Conservation (phyloP, 2,888 invertebrate genomes). For the Leistus spinibarbis region DNA sequence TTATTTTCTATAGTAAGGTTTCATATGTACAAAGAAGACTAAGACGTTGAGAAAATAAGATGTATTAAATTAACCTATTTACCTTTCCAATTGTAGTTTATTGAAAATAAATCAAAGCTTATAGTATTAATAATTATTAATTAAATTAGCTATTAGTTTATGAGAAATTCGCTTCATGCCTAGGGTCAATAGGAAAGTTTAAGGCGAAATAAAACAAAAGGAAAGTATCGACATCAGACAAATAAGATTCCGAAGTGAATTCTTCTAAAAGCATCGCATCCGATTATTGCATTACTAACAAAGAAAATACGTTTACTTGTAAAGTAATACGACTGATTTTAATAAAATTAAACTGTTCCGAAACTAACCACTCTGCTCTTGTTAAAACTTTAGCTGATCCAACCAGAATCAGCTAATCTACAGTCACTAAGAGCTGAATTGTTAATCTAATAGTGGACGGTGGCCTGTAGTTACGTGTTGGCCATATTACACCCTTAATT, state of each 20-base stretch:
- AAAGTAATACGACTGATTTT: conserved; percentile 33
- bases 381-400: conserved; percentile 18
- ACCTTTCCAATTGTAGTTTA: no score
- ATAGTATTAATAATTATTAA: background rate
- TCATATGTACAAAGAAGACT: no score
- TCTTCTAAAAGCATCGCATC: conserved; percentile 29
- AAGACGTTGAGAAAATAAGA: no score
- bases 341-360: conserved; percentile 28
- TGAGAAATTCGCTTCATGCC: background rate
- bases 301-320: conserved; percentile 29
- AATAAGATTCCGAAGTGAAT: conserved; percentile 17
- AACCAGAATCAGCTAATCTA: conserved; percentile 24
- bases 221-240: background rate
- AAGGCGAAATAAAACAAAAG: background rate
- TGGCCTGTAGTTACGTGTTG: background rate
- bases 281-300: conserved; percentile 30
- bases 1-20: no score
- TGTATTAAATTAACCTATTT: no score
- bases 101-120: background rate
- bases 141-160: background rate
- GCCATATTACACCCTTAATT: background rate
- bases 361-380: conserved; percentile 34
- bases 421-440: conserved; percentile 4
- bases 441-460: conserved; percentile 26
- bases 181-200: background rate